Base-by-base conservation (phyloP, 2,888 invertebrate genomes). In the Neuroscelio doddi region DNA sequence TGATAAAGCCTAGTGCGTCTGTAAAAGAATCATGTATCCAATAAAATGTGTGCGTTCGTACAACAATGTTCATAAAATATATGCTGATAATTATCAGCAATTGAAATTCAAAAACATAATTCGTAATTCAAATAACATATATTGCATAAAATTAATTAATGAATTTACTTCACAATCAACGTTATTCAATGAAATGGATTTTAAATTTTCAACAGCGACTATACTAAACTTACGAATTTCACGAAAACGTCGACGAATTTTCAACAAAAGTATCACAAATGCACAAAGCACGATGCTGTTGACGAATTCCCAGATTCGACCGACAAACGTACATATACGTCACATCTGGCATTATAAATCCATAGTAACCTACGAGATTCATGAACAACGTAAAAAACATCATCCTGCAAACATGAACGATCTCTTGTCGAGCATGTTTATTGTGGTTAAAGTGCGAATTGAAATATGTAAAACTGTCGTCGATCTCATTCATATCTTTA, bases 291-390 rank as follows among this genome's bases (percentile, higher is more conserved):
- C 24, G 5, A 41, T 12, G 21, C 4, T 3, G 8, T 41, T 41
- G 5, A 41, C 16, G 41, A 41, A 41, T 3, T 41, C 41, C 21
- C 24, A 26, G n/a, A 3, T 21, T 26, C 14, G 17, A 41, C 14
- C 8, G 41, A 17, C 3, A 9, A 15, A 5, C 38, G 15, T 16
- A 38, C 9, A 4, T 38, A 12, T 38, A 12, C 9, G 38, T 38
- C 38, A 17, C 3, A 17, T 17, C 26, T 9, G 16, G 3, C 24
- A 3, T 26, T 17, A 41, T 15, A 4, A 41, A 41, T 16, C 17
- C 41, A 26, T 41, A 41, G 14, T 41, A 41, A 41, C 16, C 41
- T 3, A 16, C 16, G n/a, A 41, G 17, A 41, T 9, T 9, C 4
- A 41, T 10, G n/a, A 7, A n/a, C n/a, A 41, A n/a, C 7, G 17